Percentiles rank a stretch among this genome's conserved stretches.
These are phyloP conservation scores for Prunella himalayana DNA, from an alignment of 2,113 vertebrate species.

Conservation along the genomic window DNA sequence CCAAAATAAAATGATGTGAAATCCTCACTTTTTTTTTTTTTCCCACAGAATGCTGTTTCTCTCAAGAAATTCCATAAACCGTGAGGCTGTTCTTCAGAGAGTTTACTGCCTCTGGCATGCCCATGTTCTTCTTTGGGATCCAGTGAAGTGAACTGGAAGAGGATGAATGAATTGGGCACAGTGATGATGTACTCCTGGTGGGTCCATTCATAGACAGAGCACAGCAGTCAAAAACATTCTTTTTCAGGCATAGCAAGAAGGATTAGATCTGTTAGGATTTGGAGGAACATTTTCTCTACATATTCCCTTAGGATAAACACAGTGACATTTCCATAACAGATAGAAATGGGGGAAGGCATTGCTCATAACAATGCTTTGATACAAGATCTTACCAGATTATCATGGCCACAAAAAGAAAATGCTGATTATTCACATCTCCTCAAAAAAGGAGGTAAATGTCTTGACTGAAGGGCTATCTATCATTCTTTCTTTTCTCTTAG, in stretches of 20 bases:
- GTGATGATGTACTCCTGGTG: not conserved
- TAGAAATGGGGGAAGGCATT: not conserved
- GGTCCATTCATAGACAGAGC: not conserved
- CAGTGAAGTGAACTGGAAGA: not conserved
- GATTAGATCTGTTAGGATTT: not conserved
- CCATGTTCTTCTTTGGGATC: not conserved
- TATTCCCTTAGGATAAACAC: slow-evolving; percentile 9
- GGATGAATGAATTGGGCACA: not conserved
- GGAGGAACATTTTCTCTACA: not conserved
- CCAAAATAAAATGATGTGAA: not conserved
- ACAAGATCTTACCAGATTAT: not conserved
- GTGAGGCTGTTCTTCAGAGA: not conserved
- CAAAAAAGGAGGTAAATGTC: not conserved
- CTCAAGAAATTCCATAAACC: not conserved
- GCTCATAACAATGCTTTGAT: not conserved
- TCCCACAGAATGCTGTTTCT: not conserved
- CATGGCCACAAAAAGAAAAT: not conserved
- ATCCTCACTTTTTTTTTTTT: not conserved
- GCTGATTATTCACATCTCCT: not conserved
- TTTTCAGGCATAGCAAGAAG: not conserved
- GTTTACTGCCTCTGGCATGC: not conserved
- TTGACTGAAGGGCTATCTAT: not conserved
- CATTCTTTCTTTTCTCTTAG: not conserved
- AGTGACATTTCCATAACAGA: not conserved
- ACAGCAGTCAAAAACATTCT: not conserved